Conservation (phyloP, 2,888 invertebrate genomes). For the Caenorhabditis macrosperma region DNA sequence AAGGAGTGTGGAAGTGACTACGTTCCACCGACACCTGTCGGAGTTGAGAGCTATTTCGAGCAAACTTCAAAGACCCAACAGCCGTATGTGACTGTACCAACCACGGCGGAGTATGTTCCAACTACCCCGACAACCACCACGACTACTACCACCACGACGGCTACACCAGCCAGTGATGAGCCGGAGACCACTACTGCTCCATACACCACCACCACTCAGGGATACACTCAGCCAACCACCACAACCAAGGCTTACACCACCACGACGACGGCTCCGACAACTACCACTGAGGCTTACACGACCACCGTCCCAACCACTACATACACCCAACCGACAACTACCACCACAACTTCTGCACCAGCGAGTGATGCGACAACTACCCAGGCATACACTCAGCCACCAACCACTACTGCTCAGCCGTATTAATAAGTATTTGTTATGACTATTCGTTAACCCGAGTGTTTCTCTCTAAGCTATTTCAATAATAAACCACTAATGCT, state of each 20-base stretch:
- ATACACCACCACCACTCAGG: background rate
- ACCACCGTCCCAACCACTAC: background rate
- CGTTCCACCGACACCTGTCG: slow-evolving; percentile 10
- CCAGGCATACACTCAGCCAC: slow-evolving; percentile 7
- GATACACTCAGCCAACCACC: background rate
- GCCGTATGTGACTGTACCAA: background rate
- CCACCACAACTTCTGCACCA: slow-evolving; percentile 9
- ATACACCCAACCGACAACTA: background rate
- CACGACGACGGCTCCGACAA: slow-evolving; percentile 8
- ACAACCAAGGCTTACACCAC: background rate
- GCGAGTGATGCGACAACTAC: slow-evolving; percentile 8
- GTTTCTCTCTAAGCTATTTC: no score
- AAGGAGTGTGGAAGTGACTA: slow-evolving; percentile 46
- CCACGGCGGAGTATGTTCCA: background rate
- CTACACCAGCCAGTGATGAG: slow-evolving; percentile 6
- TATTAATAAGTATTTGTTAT: background rate
- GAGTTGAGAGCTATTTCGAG: background rate
- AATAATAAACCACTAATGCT: no score
- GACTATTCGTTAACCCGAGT: no score
- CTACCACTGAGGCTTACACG: no score
- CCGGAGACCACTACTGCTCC: slow-evolving; percentile 16
- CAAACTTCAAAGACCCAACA: slow-evolving; percentile 7
- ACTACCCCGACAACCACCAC: slow-evolving; percentile 1
- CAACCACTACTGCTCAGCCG: background rate
- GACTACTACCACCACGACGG: slow-evolving; percentile 11